A percentile compares a stretch with the other conserved stretches of the same genome.
These are phyloP conservation scores for Zingel zingel DNA, from an alignment of 2,113 vertebrate species.

Conservation along the genomic window DNA sequence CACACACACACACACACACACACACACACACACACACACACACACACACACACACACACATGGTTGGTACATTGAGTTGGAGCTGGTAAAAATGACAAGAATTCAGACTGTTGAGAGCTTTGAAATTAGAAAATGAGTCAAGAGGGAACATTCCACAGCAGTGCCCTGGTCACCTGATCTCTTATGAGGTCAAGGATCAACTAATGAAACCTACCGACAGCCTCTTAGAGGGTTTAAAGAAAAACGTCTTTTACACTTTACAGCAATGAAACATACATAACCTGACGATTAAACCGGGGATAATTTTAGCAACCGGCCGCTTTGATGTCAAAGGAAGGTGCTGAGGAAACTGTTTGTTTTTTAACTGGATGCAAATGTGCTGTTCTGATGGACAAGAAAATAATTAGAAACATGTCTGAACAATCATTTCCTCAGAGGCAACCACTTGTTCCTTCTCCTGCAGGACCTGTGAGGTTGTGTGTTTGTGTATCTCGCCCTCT, in stretches of 20 bases:
- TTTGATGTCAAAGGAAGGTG: constrained; percentile 15
- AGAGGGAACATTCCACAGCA: constrained; percentile 75
- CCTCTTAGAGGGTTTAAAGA: constrained; percentile 45
- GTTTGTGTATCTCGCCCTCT: background rate
- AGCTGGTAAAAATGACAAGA: constrained; percentile 43
- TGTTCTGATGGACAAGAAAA: background rate
- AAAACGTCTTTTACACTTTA: constrained; percentile 42
- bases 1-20: background rate
- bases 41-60: constrained; percentile 1
- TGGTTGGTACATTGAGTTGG: background rate
- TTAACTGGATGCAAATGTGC: background rate
- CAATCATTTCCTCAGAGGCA: background rate
- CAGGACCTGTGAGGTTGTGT: background rate
- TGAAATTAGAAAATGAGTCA: constrained; percentile 74
- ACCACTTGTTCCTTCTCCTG: background rate
- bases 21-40: too few relatives aligned
- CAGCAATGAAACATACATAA: constrained; percentile 27
- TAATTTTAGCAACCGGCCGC: constrained; percentile 26
- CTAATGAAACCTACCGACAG: constrained; percentile 70
- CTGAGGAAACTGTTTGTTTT: constrained; percentile 1
- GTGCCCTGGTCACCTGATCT: constrained; percentile 77
- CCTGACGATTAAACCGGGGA: constrained; percentile 13
- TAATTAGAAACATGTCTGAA: background rate
- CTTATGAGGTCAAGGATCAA: constrained; percentile 73
- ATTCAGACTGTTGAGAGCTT: constrained; percentile 60